Conservation (phyloP, 2,888 invertebrate genomes). For the Silvanus unidentatus region DNA sequence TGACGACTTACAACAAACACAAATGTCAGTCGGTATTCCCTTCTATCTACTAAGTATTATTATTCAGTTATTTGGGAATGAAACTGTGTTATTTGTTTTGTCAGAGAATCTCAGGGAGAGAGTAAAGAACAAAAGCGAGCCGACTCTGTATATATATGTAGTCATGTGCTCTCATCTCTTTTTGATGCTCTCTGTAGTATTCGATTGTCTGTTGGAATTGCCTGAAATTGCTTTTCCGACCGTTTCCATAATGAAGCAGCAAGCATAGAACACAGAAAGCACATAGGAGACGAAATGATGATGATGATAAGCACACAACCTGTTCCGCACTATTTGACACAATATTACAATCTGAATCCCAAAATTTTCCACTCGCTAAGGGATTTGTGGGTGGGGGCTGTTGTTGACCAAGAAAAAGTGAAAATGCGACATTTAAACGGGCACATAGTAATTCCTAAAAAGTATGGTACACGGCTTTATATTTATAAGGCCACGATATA, state of each 20-base stretch:
- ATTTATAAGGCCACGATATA: background rate
- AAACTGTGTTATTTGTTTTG: conserved; percentile 32
- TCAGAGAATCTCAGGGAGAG: conserved; percentile 21
- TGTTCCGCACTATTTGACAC: conserved; percentile 44
- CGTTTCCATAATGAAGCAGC: conserved; percentile 42
- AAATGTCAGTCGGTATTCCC: too few species aligned
- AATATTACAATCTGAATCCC: conserved; percentile 40
- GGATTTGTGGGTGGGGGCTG: too few species aligned
- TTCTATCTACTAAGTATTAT: too few species aligned
- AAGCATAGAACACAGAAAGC: background rate
- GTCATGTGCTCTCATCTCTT: conserved; percentile 30
- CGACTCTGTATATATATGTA: too few species aligned
- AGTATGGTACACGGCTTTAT: too few species aligned
- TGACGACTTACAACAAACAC: too few species aligned
- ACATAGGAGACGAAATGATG: too few species aligned
- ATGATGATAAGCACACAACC: conserved; percentile 6
- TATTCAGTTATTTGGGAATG: conserved; percentile 14
- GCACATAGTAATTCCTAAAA: too few species aligned
- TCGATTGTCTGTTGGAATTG: conserved; percentile 44
- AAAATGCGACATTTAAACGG: too few species aligned
- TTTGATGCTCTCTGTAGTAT: conserved; percentile 36
- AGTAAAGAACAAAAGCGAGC: conserved; percentile 24
- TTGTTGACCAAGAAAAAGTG: too few species aligned
- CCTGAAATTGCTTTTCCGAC: conserved; percentile 43
- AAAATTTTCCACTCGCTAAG: too few species aligned